A percentile compares a stretch with the other conserved stretches of the same genome.
Conservation (phyloP, 1,140 invertebrate genomes). For the Ceratitis capitata region DNA sequence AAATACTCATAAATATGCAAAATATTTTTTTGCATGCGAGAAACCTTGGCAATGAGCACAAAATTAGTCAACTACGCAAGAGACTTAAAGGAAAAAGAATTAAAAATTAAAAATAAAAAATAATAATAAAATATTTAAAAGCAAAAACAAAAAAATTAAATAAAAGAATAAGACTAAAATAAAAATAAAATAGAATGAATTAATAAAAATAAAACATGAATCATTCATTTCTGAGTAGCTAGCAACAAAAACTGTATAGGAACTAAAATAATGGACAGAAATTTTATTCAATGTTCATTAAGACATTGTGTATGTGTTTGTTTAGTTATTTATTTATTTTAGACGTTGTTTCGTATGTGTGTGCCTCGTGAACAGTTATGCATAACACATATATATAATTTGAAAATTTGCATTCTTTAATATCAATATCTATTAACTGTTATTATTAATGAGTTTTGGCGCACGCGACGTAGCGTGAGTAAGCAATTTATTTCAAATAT, state of each 20-base stretch:
- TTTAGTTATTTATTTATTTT: too few relatives aligned
- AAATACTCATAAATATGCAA: neutral
- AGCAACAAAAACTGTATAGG: neutral
- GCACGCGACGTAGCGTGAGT: neutral
- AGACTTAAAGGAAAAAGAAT: neutral
- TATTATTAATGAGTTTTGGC: neutral
- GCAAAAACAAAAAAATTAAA: neutral
- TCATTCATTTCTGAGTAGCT: neutral
- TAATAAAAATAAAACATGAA: neutral
- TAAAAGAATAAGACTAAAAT: neutral
- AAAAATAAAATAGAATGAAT: neutral
- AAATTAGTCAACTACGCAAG: neutral
- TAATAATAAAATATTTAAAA: neutral
- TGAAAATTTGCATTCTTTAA: neutral
- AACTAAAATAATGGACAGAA: neutral
- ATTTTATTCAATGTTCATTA: neutral
- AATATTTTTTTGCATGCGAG: neutral
- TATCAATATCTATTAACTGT: neutral
- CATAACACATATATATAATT: neutral
- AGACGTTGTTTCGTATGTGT: neutral
- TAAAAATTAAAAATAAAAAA: neutral
- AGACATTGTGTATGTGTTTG: neutral
- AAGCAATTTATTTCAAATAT: too few relatives aligned
- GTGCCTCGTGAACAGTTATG: neutral
- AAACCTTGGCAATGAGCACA: slow-evolving; percentile 41